A percentile compares a stretch with the other conserved stretches of the same genome.
Evolutionary conservation across 64 coral and sea anemone genomes (phyloP).

Genomic region (Montipora foliosa): DNA sequence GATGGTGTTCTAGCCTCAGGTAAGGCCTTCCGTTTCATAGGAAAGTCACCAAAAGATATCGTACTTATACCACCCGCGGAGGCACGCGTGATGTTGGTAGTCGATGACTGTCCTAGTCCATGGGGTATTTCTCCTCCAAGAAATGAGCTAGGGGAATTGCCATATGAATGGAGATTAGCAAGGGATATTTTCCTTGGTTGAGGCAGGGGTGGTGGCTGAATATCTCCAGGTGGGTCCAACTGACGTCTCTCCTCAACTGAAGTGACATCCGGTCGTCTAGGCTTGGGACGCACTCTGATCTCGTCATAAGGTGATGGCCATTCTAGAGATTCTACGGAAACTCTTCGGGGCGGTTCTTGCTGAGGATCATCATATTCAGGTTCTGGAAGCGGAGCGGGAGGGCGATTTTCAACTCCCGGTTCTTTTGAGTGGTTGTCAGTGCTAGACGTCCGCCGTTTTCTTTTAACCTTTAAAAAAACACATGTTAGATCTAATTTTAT

Average conservation of each 20-base stretch:
- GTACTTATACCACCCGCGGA: background rate
- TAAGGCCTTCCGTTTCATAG: background rate
- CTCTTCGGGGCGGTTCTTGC: background rate
- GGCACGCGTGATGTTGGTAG: background rate
- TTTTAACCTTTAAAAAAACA: background rate
- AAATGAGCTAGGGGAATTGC: background rate
- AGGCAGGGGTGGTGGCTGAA: background rate
- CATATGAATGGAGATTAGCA: background rate
- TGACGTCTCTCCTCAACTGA: background rate
- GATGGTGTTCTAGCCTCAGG: background rate
- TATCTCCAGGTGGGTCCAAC: too few relatives aligned
- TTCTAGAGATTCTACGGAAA: background rate
- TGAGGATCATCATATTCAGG: background rate
- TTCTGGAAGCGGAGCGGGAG: constrained; percentile 14
- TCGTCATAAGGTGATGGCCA: constrained; percentile 25
- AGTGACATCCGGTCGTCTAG: background rate
- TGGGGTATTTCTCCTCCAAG: background rate
- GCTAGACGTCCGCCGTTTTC: background rate
- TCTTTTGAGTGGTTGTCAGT: background rate
- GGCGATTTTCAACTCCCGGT: background rate
- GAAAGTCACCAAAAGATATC: background rate
- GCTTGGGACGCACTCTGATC: background rate
- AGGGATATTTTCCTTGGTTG: background rate
- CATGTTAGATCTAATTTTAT: too few relatives aligned
- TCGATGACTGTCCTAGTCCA: background rate